phyloP scores from a whole-genome alignment of 2,888 invertebrate species.

The Gerris lacustris region DNA sequence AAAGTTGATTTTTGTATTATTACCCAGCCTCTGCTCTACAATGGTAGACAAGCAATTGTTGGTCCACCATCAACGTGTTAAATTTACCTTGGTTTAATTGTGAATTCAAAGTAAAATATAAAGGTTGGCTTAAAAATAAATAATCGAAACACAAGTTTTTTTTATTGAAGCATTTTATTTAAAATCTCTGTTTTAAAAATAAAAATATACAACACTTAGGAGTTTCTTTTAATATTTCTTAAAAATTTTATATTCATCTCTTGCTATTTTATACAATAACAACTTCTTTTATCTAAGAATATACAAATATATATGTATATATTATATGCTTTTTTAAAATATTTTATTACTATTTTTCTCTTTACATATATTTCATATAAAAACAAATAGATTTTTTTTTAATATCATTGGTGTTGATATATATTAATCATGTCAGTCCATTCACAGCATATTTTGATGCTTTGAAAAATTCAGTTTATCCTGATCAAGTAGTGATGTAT shows the following conservation, averaged over 20 bases:
- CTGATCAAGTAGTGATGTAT: background rate
- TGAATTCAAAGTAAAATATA: too few species aligned
- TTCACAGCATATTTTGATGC: background rate
- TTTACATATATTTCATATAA: background rate
- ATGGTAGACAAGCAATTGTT: too few species aligned
- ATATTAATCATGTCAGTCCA: background rate
- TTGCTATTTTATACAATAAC: conserved; percentile 3
- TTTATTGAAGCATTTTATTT: conserved; percentile 1
- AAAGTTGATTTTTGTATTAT: too few species aligned
- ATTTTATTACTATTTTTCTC: background rate
- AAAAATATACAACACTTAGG: conserved; percentile 3
- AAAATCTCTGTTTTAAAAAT: background rate
- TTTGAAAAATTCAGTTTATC: background rate
- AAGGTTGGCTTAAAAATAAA: too few species aligned
- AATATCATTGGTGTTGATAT: conserved; percentile 3
- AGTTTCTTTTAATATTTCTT: background rate
- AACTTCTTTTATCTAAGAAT: background rate
- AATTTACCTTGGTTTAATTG: too few species aligned
- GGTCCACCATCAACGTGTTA: too few species aligned
- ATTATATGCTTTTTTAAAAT: background rate
- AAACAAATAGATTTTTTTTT: background rate
- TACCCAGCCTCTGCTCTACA: too few species aligned
- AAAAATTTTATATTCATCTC: background rate
- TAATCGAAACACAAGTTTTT: too few species aligned
- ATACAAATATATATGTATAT: background rate